Evolutionary conservation across 53 echinoderm and acorn worm species (phyloP).

Genomic region (Paracentrotus lividus): DNA sequence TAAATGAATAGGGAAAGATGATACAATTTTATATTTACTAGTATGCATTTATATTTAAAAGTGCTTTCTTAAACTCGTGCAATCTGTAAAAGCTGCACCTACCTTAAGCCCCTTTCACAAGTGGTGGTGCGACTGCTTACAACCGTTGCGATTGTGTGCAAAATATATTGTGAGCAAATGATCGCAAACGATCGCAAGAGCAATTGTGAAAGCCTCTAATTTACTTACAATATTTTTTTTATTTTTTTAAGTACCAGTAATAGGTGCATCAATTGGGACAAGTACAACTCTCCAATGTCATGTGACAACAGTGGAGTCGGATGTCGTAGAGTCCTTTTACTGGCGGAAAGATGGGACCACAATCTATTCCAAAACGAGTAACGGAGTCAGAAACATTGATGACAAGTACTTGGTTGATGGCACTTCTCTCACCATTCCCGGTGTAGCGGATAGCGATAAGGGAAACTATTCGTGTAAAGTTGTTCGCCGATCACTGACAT

Average conservation of each 20-base stretch:
- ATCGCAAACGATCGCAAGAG: no score
- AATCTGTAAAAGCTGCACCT: no score
- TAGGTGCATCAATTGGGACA: neutral
- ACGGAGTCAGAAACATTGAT: neutral
- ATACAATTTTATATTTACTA: no score
- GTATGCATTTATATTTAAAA: no score
- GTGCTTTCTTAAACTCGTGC: no score
- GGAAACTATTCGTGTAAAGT: conserved; percentile 14
- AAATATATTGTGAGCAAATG: no score
- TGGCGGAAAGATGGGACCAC: neutral
- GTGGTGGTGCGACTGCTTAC: no score
- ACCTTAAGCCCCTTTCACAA: no score
- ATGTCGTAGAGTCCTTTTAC: neutral
- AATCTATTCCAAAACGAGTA: neutral
- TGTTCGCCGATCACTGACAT: neutral
- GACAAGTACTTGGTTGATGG: neutral
- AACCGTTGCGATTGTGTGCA: no score
- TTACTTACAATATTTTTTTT: neutral
- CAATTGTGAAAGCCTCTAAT: no score
- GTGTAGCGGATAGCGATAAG: neutral
- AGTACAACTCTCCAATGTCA: neutral
- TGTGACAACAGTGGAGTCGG: neutral
- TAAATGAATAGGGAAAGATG: no score
- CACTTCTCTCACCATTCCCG: neutral
- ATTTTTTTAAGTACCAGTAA: neutral